A percentile compares a stretch with the other conserved stretches of the same genome.
phyloP scores from a whole-genome alignment of 2,888 invertebrate genomes.

The Abrostola triplasia region DNA sequence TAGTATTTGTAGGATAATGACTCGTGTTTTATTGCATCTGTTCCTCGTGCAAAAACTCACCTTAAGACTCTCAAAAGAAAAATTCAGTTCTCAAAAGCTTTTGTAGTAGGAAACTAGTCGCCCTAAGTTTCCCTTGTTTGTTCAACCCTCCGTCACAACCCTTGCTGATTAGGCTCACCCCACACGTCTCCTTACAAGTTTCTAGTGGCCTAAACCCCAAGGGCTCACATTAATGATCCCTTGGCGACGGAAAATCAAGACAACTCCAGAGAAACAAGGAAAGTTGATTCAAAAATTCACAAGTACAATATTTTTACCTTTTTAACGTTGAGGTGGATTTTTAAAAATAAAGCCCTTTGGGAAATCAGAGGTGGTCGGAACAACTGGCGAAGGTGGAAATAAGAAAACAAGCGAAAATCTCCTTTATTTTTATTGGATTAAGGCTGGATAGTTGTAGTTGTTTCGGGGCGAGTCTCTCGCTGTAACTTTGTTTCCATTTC shows the following conservation, averaged over 20 bases:
- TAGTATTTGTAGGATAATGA: neutral
- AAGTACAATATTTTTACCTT: constrained; percentile 78
- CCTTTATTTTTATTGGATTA: constrained; percentile 62
- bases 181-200: constrained; percentile 55
- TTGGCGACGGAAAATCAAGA: constrained; percentile 64
- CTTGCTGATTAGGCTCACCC: constrained; percentile 63
- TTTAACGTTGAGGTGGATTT: constrained; percentile 78
- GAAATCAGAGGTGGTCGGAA: constrained; percentile 82
- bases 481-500: constrained; percentile 60
- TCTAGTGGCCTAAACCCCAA: constrained; percentile 56
- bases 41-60: neutral
- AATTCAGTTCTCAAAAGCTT: constrained; percentile 42
- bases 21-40: neutral
- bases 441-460: constrained; percentile 42
- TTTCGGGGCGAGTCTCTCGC: constrained; percentile 27
- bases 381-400: constrained; percentile 61
- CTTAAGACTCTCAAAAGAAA: constrained; percentile 41
- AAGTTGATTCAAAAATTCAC: constrained; percentile 71
- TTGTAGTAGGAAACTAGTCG: constrained; percentile 52
- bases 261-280: constrained; percentile 52
- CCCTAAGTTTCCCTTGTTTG: constrained; percentile 54
- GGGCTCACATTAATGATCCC: constrained; percentile 65
- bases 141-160: constrained; percentile 59
- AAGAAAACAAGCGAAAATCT: constrained; percentile 64
- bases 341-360: constrained; percentile 82